phyloP scores from a whole-genome alignment of 1,140 invertebrate genomes.

The Zaprionus ornatus region DNA sequence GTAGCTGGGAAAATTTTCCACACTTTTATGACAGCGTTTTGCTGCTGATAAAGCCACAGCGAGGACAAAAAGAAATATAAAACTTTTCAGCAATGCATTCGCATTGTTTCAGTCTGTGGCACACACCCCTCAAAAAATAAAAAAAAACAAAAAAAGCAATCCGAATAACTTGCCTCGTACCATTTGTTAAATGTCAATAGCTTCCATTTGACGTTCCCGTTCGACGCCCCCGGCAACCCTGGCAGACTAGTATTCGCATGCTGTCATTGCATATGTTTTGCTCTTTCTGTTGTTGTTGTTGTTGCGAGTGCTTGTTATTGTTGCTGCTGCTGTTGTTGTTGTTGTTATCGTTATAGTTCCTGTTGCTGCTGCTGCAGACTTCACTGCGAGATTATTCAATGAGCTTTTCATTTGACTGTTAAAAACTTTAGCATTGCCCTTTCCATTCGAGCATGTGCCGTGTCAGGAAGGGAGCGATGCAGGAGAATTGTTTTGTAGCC shows the following conservation, averaged over 20 bases:
- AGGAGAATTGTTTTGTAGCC: neutral
- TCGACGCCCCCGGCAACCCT: constrained; percentile 32
- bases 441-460: neutral
- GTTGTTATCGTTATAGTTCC: constrained; percentile 50
- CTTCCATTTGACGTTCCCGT: constrained; percentile 16
- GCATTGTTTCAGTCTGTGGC: constrained; percentile 57
- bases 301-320: neutral
- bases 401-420: constrained; percentile 65
- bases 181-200: constrained; percentile 64
- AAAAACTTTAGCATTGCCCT: constrained; percentile 57
- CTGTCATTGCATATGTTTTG: constrained; percentile 55
- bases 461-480: neutral
- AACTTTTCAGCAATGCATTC: constrained; percentile 72
- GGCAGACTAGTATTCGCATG: constrained; percentile 28
- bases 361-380: constrained; percentile 26
- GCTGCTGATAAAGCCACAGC: constrained; percentile 54
- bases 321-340: neutral
- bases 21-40: constrained; percentile 77
- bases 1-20: constrained; percentile 67
- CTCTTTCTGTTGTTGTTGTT: constrained; percentile 17
- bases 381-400: constrained; percentile 61
- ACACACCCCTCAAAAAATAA: neutral
- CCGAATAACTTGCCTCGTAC: neutral
- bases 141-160: neutral
- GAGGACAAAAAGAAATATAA: constrained; percentile 55